Evolutionary conservation across 2,888 invertebrate species (phyloP), one percentile per base, ranked within the genome.

Genomic region (Caenorhabditis sp.): DNA sequence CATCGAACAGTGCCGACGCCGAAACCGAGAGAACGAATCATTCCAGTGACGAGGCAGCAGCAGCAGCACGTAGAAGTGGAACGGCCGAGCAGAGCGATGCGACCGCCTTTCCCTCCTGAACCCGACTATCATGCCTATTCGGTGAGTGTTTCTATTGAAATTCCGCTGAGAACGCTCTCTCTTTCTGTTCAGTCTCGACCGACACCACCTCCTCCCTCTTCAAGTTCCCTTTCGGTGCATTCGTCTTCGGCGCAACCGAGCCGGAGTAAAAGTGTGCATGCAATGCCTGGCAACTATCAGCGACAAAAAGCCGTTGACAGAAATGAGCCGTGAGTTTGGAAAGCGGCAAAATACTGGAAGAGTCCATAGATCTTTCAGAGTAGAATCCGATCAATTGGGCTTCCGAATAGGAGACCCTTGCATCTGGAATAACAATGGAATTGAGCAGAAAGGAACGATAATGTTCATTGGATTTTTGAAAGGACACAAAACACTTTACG

Each of bases 401-500:
- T 85, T 65, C 27, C 61, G 76, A 53, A 53, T 91, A 13, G 91
- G 91, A 2, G 91, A 91, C 78, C 84, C 91, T 55, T 90, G 91
- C n/a, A 90, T 91, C 5, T 92, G 92, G 92, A 86, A 90, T 58
- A 91, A 90, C 39, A 80, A 70, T 27, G 75, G 77, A n/a, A 37
- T 52, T 0, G 90, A 91, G 2, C 91, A 92, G 81, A 86, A 87
- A 75, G 92, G 91, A 13, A 86, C 87, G 2, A 91, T 92, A 17
- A 89, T 89, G 76, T 92, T 91, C 91, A 90, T 92, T 45, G 92
- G 92, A 1, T 86, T 87, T 35, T 86, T 92, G 26, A 90, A 91
- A 5, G 91, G 90, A 78, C 89, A 90, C 61, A 61, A 80, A 11
- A 88, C 87, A 32, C 89, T 90, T 20, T 91, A 91, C 75, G 91